Evolutionary conservation across 2,113 vertebrate genomes (phyloP).

Genomic region (Vireo altiloquus): DNA sequence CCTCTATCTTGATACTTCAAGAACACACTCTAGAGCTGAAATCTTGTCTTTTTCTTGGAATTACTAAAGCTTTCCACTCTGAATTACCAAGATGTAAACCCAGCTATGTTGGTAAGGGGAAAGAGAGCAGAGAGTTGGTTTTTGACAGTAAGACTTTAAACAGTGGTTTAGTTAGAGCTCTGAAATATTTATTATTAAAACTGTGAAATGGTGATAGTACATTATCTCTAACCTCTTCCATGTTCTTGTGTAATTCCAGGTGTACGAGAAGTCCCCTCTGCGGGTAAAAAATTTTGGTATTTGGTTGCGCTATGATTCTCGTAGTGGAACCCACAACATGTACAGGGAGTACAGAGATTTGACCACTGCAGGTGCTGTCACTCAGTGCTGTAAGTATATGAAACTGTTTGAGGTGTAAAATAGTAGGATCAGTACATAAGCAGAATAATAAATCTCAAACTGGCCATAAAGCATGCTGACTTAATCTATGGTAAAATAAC

Average conservation of each 20-base stretch:
- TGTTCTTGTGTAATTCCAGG: conserved; percentile 68
- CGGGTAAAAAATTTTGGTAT: conserved; percentile 98
- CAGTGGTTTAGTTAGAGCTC: neutral
- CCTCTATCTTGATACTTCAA: neutral
- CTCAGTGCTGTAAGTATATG: conserved; percentile 92
- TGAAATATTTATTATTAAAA: neutral
- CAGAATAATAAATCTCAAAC: neutral
- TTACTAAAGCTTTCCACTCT: neutral
- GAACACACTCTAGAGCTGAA: neutral
- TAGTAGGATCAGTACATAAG: neutral
- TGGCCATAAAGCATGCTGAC: neutral
- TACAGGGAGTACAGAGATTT: conserved; percentile 97
- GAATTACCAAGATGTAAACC: neutral
- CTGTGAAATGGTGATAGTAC: neutral
- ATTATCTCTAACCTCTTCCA: neutral
- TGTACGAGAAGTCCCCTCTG: conserved; percentile 91
- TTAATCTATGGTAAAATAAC: neutral
- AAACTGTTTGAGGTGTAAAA: neutral
- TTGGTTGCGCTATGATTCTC: conserved; percentile 97
- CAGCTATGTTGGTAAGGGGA: neutral
- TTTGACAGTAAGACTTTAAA: neutral
- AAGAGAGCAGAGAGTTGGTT: neutral
- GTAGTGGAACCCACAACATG: conserved; percentile 99
- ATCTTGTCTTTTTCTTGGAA: neutral
- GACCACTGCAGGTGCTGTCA: conserved; percentile 94